These are phyloP conservation scores for Proisotoma minuta DNA, from an alignment of 2,888 invertebrate species.

Conservation along the genomic window DNA sequence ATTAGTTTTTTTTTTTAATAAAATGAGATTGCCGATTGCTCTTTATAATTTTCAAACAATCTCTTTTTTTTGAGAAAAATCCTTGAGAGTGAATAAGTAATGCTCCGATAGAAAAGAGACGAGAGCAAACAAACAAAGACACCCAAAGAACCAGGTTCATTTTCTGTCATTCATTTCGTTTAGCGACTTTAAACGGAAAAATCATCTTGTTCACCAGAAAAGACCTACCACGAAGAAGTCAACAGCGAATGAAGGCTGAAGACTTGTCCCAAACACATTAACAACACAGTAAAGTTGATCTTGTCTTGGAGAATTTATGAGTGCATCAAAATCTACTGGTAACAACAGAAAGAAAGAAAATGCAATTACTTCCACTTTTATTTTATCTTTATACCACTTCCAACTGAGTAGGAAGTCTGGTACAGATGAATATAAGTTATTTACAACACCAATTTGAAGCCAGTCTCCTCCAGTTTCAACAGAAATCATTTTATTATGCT, in stretches of 20 bases:
- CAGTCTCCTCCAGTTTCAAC: not conserved
- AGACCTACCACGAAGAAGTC: conserved; percentile 16
- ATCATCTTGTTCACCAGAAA: not conserved
- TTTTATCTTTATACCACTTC: too few species aligned
- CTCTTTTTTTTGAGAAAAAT: too few species aligned
- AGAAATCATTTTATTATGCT: not conserved
- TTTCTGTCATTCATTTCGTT: conserved; percentile 6
- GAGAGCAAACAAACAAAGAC: conserved; percentile 4
- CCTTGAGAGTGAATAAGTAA: too few species aligned
- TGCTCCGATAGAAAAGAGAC: too few species aligned
- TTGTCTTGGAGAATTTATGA: conserved; percentile 10
- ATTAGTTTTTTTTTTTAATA: too few species aligned
- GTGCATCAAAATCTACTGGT: conserved; percentile 11
- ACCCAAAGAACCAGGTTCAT: not conserved
- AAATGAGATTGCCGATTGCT: too few species aligned
- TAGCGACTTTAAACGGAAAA: not conserved
- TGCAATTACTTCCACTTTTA: too few species aligned
- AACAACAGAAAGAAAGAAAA: too few species aligned
- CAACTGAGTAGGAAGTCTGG: not conserved
- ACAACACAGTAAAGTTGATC: conserved; percentile 7
- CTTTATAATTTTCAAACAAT: too few species aligned
- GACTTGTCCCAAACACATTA: conserved; percentile 1
- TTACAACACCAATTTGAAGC: not conserved
- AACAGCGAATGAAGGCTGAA: not conserved
- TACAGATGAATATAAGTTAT: not conserved